phyloP scores from a whole-genome alignment of 2,113 vertebrate species.

The Sylvilagus bachmani region DNA sequence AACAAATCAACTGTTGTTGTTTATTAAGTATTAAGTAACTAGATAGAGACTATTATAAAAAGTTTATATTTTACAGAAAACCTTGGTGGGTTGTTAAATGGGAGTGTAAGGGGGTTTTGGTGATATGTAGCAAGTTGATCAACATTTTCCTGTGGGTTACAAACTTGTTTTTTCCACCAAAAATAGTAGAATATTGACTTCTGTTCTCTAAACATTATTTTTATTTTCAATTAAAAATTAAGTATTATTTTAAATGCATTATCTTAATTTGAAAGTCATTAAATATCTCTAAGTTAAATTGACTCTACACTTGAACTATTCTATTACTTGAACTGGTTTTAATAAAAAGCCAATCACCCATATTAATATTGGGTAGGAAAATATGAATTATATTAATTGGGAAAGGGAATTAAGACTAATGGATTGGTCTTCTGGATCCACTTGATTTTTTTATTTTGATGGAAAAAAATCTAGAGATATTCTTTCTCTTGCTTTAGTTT shows the following conservation, averaged over 20 bases:
- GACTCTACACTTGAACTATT: background rate
- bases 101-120: background rate
- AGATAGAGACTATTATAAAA: background rate
- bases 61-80: slow-evolving; percentile 49
- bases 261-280: slow-evolving; percentile 57
- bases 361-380: slow-evolving; percentile 35
- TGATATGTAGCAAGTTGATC: background rate
- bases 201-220: background rate
- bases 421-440: slow-evolving; percentile 4
- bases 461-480: background rate
- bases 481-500: slow-evolving; percentile 33
- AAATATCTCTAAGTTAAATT: slow-evolving; percentile 25
- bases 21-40: background rate
- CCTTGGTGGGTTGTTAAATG: background rate
- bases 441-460: background rate
- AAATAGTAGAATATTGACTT: slow-evolving; percentile 2
- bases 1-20: background rate
- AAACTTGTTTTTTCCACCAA: slow-evolving; percentile 4
- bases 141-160: background rate
- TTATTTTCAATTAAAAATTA: slow-evolving; percentile 38
- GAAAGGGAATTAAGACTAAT: background rate
- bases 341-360: background rate
- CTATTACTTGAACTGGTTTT: background rate
- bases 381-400: background rate
- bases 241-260: background rate